Base-by-base conservation (phyloP, 2,797 vertebrate genomes). In the Echiichthys vipera region DNA sequence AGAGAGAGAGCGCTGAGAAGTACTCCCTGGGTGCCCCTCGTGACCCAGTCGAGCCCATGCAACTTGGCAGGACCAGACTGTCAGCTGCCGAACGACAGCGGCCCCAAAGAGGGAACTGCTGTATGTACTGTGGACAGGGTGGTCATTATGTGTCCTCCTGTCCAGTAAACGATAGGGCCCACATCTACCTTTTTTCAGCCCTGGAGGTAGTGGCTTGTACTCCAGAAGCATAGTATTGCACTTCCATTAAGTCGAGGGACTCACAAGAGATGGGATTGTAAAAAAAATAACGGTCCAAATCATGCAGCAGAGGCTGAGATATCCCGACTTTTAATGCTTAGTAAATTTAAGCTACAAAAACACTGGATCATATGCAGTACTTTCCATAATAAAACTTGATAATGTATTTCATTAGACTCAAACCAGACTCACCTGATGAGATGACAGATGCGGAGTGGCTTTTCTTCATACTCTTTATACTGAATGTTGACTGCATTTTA, bases 401-500 rank as follows among this genome's bases (percentile, higher is more conserved):
- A 11, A 9, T 27, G 13, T 56, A 34, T 32, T 47, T 62, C 32
- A 18, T 54, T n/a, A 10, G 39, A 51, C 54, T 29, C 30, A 74
- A 49, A 34, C 12, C 45, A 62, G 11, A 7, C 32, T 18, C 2
- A 0, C n/a, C 8, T 14, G 20, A 36, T n/a, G n/a, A 51, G 17
- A 27, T 68, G 36, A 40, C 13, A 64, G 30, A 65, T 7, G 7
- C 22, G 2, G 4, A 42, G 10, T 2, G 14, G 1, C 2, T 14
- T 63, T 56, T 54, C 5, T 40, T 45, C 34, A 13, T 15, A 22
- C n/a, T 24, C 9, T 47, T n/a, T 36, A 45, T 62, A 62, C 50
- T 54, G 49, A 15, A 32, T 11, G 57, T 49, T 32, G 25, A 67
- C 45, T 55, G 18, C 30, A 34, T 51, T 78, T 66, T 40, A 71